Conservation (phyloP, 2,888 invertebrate species). For the Diabrotica balteata region DNA sequence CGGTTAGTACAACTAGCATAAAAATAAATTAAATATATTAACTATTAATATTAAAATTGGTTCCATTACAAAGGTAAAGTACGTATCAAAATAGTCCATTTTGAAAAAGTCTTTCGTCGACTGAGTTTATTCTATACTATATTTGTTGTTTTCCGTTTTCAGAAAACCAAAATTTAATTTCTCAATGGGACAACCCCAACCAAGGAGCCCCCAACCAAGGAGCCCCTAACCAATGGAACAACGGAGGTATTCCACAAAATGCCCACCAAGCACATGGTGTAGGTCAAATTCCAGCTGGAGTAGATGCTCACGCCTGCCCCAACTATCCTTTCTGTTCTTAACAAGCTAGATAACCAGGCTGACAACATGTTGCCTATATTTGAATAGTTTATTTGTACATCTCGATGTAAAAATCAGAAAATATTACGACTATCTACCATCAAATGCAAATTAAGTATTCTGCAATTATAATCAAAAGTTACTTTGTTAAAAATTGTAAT, state of each 20-base stretch:
- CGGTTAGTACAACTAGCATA: constrained; percentile 21
- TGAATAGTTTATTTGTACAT: not conserved
- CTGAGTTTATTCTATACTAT: not conserved
- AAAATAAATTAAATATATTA: no score
- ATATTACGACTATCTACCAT: no score
- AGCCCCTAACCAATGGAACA: constrained; percentile 23
- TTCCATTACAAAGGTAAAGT: not conserved
- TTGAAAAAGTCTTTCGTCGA: no score
- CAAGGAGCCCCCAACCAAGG: constrained; percentile 12
- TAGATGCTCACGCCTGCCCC: constrained; percentile 56
- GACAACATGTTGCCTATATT: constrained; percentile 45
- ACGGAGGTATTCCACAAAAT: constrained; percentile 38
- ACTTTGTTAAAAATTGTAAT: no score
- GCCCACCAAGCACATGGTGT: constrained; percentile 40
- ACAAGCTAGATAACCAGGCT: constrained; percentile 43
- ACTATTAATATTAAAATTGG: no score
- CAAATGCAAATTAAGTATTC: no score
- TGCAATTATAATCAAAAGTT: no score
- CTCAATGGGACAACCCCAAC: constrained; percentile 35
- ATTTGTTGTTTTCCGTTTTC: constrained; percentile 2
- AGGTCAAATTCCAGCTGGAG: constrained; percentile 57
- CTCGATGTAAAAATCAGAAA: no score
- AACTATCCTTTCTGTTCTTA: constrained; percentile 59
- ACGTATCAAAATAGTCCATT: no score
- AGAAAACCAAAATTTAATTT: constrained; percentile 23